Evolutionary conservation across 2,888 invertebrate species (phyloP).

Genomic region (Alloscopus bannaensis): DNA sequence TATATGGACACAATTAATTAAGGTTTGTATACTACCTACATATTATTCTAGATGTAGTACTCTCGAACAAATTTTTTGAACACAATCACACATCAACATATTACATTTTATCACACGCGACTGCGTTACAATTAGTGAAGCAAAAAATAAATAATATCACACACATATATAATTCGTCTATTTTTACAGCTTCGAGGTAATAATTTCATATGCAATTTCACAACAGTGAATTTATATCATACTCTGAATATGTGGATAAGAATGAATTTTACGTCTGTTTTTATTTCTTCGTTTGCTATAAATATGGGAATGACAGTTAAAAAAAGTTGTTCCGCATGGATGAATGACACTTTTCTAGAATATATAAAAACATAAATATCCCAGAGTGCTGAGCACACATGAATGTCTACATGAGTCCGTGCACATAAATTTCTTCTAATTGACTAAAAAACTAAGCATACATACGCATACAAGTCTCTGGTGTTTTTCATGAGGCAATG

Average conservation of each 20-base stretch:
- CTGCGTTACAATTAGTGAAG: too few relatives aligned
- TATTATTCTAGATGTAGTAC: neutral
- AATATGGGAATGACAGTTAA: neutral
- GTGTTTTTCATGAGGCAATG: neutral
- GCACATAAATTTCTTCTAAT: too few relatives aligned
- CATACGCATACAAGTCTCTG: neutral
- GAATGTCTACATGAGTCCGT: too few relatives aligned
- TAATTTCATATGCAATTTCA: too few relatives aligned
- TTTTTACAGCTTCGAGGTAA: neutral
- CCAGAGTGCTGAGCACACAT: too few relatives aligned
- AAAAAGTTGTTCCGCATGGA: neutral
- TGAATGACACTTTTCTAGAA: neutral
- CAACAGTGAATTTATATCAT: too few relatives aligned
- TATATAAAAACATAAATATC: too few relatives aligned
- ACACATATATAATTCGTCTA: neutral
- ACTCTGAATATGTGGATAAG: too few relatives aligned
- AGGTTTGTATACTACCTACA: neutral
- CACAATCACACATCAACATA: too few relatives aligned
- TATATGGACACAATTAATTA: neutral
- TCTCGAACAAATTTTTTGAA: too few relatives aligned
- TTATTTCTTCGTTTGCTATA: neutral
- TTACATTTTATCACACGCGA: too few relatives aligned
- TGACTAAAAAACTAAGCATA: neutral
- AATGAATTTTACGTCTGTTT: neutral
- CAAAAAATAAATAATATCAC: too few relatives aligned